Percentiles rank a stretch among this genome's conserved stretches.
Evolutionary conservation across 2,797 vertebrate genomes (phyloP).

Genomic region (Erpetoichthys calabaricus): DNA sequence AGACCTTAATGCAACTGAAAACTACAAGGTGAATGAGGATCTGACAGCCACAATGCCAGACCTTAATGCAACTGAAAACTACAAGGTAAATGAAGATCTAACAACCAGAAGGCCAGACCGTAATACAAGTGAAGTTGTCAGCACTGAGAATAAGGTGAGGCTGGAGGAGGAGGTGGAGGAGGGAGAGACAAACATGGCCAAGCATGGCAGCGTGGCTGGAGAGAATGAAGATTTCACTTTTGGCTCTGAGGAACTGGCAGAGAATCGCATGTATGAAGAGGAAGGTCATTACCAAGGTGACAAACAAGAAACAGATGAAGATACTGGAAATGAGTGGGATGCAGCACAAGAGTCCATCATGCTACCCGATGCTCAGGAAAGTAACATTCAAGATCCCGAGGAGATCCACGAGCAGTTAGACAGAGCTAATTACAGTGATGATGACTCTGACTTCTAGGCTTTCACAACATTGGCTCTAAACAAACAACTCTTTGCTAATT

Average conservation of each 20-base stretch:
- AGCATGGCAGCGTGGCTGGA: not conserved
- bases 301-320: not conserved
- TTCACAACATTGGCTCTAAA: too few species aligned
- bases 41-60: too few species aligned
- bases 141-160: not conserved
- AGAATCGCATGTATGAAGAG: not conserved
- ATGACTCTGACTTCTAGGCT: too few species aligned
- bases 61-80: too few species aligned
- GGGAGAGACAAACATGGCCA: not conserved
- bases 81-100: too few species aligned
- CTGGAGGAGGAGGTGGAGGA: not conserved
- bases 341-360: not conserved
- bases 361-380: not conserved
- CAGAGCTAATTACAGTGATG: too few species aligned
- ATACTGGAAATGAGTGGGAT: not conserved
- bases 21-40: too few species aligned
- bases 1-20: too few species aligned
- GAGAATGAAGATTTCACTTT: conserved; percentile 3
- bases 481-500: too few species aligned
- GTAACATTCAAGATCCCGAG: not conserved
- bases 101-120: not conserved
- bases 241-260: not conserved
- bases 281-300: not conserved
- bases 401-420: too few species aligned
- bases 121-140: not conserved